A percentile compares a stretch with the other conserved stretches of the same genome.
These are phyloP conservation scores for Bombyx mori DNA, from an alignment of 1,140 invertebrate species.

Conservation along the genomic window ASM3026992v2 NC_085112.1:7548001-7548500, in stretches of 20 bases:
- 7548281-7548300: slow-evolving; percentile 11
- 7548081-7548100: too few relatives aligned
- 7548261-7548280: slow-evolving; percentile 16
- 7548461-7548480: too few relatives aligned
- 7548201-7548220: slow-evolving; percentile 10
- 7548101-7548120: not conserved
- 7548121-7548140: not conserved
- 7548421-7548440: too few relatives aligned
- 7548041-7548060: too few relatives aligned
- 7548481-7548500: not conserved
- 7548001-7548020: too few relatives aligned
- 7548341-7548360: slow-evolving; percentile 5
- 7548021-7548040: too few relatives aligned
- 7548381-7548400: not conserved
- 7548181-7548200: not conserved
- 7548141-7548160: not conserved
- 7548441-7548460: too few relatives aligned
- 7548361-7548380: slow-evolving; percentile 3
- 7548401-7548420: too few relatives aligned
- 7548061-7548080: too few relatives aligned
- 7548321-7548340: slow-evolving; percentile 7
- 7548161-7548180: not conserved
- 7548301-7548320: slow-evolving; percentile 14
- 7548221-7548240: slow-evolving; percentile 21
- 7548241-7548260: slow-evolving; percentile 14